Evolutionary conservation across 2,113 vertebrate genomes (phyloP), one percentile per base, ranked within the genome.

Genomic region (Galeopterus variegatus): DNA sequence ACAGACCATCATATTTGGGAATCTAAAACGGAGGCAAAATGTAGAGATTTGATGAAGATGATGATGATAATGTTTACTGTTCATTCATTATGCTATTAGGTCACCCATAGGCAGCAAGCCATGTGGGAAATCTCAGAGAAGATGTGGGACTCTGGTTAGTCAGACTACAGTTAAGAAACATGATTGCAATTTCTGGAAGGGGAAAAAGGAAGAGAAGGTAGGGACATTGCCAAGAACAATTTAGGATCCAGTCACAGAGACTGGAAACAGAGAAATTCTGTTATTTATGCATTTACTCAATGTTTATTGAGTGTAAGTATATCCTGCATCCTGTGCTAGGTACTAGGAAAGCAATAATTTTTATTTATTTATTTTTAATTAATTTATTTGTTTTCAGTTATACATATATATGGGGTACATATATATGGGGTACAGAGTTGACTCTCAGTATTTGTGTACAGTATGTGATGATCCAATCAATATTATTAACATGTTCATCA

Each of bases 51-150:
- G 80, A 41, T 4, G 41, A 41, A 41, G 26, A 60, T 92, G 19
- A 79, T 19, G n/a, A 23, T 97, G 96, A 97, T 97, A 83, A 88
- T 98, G 95, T 95, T 98, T 95, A 98, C 88, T 96, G 93, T 97
- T 97, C 85, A 96, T 98, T 97, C 96, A 97, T 97, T 98, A 98
- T 97, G 79, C 73, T 98, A 67, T 73, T 82, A 96, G 8, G 36
- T 73, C 8, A 50, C 10, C 11, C 24, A 54, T 3, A 75, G 13
- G 50, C 8, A 80, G 58, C 15, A 21, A 79, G 64, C 24, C 33
- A 17, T 23, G 7, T 6, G 54, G 13, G 8, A 33, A 52, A 2
- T 8, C 77, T 84, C 15, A 60, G 24, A 73, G 45, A 79, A 79
- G 17, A 77, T 88, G 10, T 54, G 8, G 7, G 67, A 85, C 6